Percentiles rank a stretch among this genome's conserved stretches.
Conservation (phyloP, 2,113 vertebrate genomes). For the Labrus mixtus region DNA sequence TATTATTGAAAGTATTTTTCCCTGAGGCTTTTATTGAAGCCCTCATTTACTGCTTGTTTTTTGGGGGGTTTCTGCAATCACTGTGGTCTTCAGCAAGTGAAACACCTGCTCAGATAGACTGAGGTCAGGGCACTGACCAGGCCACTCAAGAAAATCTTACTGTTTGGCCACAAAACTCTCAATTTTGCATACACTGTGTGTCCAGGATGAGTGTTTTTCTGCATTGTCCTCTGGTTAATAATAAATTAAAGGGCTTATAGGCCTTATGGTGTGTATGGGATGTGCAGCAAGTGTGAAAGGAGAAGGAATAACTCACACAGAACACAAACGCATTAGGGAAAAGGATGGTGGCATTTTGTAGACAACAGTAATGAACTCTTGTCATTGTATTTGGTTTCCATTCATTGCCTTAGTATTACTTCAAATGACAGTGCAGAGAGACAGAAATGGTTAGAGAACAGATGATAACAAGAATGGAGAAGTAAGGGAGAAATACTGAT, state of each 20-base stretch:
- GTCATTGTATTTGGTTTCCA: slow-evolving; percentile 53
- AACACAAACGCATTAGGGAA: slow-evolving; percentile 13
- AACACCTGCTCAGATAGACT: slow-evolving; percentile 10
- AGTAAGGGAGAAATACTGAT: neutral
- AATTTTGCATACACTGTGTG: neutral
- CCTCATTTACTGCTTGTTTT: neutral
- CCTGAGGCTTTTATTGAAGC: neutral
- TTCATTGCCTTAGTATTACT: slow-evolving; percentile 30
- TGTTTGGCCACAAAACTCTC: slow-evolving; percentile 5
- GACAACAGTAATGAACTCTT: slow-evolving; percentile 14
- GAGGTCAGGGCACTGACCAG: slow-evolving; percentile 9
- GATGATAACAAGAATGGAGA: neutral
- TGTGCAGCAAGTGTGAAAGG: neutral
- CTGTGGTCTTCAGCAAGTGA: neutral
- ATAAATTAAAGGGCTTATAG: neutral
- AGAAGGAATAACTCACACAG: neutral
- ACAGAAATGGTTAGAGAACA: neutral
- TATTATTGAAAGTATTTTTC: neutral
- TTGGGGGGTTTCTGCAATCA: neutral
- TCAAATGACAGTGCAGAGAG: slow-evolving; percentile 21
- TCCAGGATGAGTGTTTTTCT: neutral
- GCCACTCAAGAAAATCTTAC: neutral
- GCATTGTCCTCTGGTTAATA: neutral
- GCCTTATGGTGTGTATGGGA: no score
- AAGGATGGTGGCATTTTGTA: slow-evolving; percentile 32